Conservation (phyloP, 2,888 invertebrate species). For the Synergus japonicus region DNA sequence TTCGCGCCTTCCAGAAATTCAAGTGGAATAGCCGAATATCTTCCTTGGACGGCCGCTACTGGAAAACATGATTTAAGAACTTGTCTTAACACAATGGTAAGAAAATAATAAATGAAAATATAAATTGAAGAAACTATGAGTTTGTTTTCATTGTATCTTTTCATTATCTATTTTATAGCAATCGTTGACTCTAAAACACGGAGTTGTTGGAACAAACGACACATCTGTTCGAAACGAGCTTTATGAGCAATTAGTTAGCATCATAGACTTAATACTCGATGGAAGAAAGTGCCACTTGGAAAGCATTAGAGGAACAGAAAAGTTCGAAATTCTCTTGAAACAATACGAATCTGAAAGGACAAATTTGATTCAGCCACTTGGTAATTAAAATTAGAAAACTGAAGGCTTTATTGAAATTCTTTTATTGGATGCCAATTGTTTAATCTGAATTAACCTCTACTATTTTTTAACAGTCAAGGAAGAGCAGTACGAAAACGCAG, state of each 20-base stretch:
- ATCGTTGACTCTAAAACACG: slow-evolving; percentile 76
- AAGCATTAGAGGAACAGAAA: slow-evolving; percentile 81
- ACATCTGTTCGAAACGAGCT: slow-evolving; percentile 80
- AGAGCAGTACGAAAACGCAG: slow-evolving; percentile 88
- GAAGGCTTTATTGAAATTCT: slow-evolving; percentile 6
- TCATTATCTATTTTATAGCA: slow-evolving; percentile 60
- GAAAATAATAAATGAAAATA: slow-evolving; percentile 8
- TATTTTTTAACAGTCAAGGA: slow-evolving; percentile 82
- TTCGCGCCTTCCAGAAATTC: slow-evolving; percentile 77
- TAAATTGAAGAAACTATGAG: background rate
- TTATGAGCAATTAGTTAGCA: slow-evolving; percentile 84
- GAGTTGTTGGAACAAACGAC: slow-evolving; percentile 81
- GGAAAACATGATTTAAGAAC: slow-evolving; percentile 78
- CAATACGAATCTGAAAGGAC: slow-evolving; percentile 84
- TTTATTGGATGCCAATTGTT: background rate
- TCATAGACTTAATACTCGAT: slow-evolving; percentile 86
- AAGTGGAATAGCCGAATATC: slow-evolving; percentile 79
- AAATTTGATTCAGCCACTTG: slow-evolving; percentile 83
- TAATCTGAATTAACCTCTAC: slow-evolving; percentile 23
- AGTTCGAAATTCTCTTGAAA: slow-evolving; percentile 81
- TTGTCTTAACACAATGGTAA: slow-evolving; percentile 72
- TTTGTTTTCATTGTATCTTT: background rate
- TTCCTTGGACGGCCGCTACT: slow-evolving; percentile 87
- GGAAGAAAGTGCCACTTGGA: slow-evolving; percentile 85
- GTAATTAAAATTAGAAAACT: slow-evolving; percentile 77